Base-by-base conservation (phyloP, 2,797 vertebrate species). In the Cynopterus sphinx region DNA sequence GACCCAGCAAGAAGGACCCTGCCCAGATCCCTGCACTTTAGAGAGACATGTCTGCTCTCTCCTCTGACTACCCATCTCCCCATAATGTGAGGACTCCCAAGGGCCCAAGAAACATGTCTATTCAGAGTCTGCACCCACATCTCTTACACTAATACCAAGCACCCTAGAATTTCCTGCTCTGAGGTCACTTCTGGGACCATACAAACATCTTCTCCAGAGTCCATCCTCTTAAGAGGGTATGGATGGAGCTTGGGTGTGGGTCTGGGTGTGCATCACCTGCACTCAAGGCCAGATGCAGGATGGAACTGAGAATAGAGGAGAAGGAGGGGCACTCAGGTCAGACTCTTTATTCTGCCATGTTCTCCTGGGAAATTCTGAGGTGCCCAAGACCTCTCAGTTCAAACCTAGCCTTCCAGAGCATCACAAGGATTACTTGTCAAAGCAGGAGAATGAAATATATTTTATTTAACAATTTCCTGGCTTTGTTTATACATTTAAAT, bases 401-500 rank as follows among this genome's bases (percentile, higher is more conserved):
- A 79, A 57, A 41, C 12, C 19, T 22, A 8, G 41, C 9, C 26
- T 33, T 77, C 63, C 21, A 65, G 17, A 81, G 11, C n/a, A 57
- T 43, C 59, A 31, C n/a, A 39, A 67, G 73, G 46, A 68, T 71
- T 78, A 53, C 51, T 68, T 92, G 31, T 74, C 77, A 65, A 81
- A 43, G 36, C 17, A 94, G 21, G 31, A 74, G 7, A 43, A 36
- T 53, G 15, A 17, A 7, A 28, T 95, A 16, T 71, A 68, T 84
- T 75, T 59, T 71, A 91, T 59, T 93, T 75, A 61, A 53, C 39
- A 41, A 33, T 49, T 85, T 83, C 49, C 75, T 82, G 19, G 31
- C 39, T 84, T 67, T n/a, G 55, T 65, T 75, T 57, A 41, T 28
- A 71, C 28, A 67, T 90, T 92, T 59, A 73, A 92, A 85, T 77